Conservation (phyloP, 2,888 invertebrate species). For the Cantharis lateralis region DNA sequence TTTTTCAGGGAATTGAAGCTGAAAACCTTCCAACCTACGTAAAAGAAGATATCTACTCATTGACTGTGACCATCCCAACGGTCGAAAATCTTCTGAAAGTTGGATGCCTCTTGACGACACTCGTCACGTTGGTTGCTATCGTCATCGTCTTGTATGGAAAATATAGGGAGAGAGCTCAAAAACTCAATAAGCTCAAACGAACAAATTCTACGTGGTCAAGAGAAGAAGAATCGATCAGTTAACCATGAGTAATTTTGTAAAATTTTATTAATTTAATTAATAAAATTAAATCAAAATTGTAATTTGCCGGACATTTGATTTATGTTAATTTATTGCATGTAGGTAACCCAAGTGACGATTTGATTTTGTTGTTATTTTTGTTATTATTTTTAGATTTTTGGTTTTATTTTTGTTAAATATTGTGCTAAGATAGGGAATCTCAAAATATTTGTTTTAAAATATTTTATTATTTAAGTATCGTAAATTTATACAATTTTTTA, state of each 20-base stretch:
- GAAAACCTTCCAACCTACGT: background rate
- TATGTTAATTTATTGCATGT: background rate
- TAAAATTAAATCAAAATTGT: background rate
- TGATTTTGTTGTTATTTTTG: background rate
- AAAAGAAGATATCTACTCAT: background rate
- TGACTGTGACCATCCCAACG: background rate
- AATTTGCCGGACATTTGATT: background rate
- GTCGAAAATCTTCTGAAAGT: conserved; percentile 6
- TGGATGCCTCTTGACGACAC: background rate
- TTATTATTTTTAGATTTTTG: background rate
- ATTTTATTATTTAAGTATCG: background rate
- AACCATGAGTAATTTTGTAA: background rate
- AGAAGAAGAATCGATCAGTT: background rate
- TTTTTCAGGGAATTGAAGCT: background rate
- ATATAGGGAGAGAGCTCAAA: background rate
- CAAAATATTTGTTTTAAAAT: background rate
- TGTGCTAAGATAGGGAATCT: background rate
- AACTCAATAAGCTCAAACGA: background rate
- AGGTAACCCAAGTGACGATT: background rate
- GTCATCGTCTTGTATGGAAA: background rate
- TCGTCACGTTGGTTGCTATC: background rate
- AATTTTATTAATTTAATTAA: background rate
- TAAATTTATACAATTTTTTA: background rate
- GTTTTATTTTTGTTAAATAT: background rate
- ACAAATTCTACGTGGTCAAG: background rate